Evolutionary conservation across 2,888 invertebrate genomes (phyloP).

Genomic region (Thereva unica): DNA sequence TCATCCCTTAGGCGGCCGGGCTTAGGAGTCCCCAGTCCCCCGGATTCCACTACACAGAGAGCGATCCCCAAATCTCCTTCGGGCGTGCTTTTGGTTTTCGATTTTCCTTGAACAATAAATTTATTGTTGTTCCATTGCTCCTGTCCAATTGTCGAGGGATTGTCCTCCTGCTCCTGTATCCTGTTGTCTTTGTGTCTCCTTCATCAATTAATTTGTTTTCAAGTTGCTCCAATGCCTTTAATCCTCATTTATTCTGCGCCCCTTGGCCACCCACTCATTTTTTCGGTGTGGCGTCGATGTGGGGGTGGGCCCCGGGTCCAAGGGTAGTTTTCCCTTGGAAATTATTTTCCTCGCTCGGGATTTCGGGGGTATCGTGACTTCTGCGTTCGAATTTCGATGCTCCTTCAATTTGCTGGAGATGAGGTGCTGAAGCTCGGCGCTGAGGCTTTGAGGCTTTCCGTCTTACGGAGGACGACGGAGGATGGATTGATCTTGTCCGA

Average conservation of each 20-base stretch:
- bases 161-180: constrained; percentile 10
- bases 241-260: constrained; percentile 44
- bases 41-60: background rate
- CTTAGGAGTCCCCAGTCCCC: too few relatives aligned
- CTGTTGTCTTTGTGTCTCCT: constrained; percentile 44
- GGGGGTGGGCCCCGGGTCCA: background rate
- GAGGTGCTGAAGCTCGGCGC: constrained; percentile 2
- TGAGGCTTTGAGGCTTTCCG: constrained; percentile 8
- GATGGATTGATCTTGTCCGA: constrained; percentile 35
- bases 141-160: constrained; percentile 25
- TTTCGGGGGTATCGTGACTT: background rate
- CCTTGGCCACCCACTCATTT: constrained; percentile 8
- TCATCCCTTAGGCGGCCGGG: background rate
- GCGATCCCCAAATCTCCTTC: constrained; percentile 32
- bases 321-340: constrained; percentile 27
- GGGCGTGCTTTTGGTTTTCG: constrained; percentile 38
- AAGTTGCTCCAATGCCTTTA: constrained; percentile 45
- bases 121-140: constrained; percentile 35
- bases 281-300: constrained; percentile 1
- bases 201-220: constrained; percentile 47
- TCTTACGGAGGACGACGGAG: constrained; percentile 1
- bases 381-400: constrained; percentile 24
- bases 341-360: background rate
- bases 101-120: constrained; percentile 33
- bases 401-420: too few relatives aligned